Percentiles rank a stretch among this genome's conserved stretches.
phyloP scores from a whole-genome alignment of 2,113 vertebrate genomes.

The Sander lucioperca region DNA sequence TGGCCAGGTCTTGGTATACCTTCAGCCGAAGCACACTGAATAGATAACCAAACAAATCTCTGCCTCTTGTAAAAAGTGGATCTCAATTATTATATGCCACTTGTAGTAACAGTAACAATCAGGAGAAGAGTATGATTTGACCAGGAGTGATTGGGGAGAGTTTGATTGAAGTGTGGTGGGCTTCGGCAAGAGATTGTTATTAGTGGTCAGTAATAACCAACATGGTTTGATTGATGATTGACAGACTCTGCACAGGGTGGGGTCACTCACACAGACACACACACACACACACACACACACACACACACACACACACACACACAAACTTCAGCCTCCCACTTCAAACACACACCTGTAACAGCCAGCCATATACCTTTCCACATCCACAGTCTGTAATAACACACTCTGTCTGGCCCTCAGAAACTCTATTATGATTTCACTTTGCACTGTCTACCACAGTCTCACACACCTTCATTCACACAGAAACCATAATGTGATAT shows the following conservation, averaged over 20 bases:
- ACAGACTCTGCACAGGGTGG: conserved; percentile 2
- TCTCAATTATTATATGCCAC: neutral
- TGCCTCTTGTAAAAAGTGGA: neutral
- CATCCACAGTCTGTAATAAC: conserved; percentile 60
- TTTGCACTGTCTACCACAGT: conserved; percentile 57
- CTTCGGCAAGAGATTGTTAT: neutral
- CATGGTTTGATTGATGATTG: conserved; percentile 40
- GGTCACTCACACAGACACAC: neutral
- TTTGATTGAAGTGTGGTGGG: conserved; percentile 36
- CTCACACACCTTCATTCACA: conserved; percentile 49
- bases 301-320: too few species aligned
- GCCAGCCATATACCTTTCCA: conserved; percentile 23
- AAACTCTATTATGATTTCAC: conserved; percentile 77
- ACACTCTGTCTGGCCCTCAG: conserved; percentile 66
- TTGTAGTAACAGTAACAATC: conserved; percentile 14
- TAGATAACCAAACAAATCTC: neutral
- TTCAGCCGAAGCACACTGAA: neutral
- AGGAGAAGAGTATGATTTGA: neutral
- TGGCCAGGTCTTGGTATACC: neutral
- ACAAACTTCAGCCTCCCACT: conserved; percentile 15
- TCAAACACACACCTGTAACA: conserved; percentile 54
- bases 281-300: neutral
- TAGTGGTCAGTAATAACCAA: conserved; percentile 11
- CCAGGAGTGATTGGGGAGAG: conserved; percentile 19
- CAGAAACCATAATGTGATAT: conserved; percentile 64